Conservation (phyloP, 2,113 vertebrate genomes). For the Podiceps cristatus region DNA sequence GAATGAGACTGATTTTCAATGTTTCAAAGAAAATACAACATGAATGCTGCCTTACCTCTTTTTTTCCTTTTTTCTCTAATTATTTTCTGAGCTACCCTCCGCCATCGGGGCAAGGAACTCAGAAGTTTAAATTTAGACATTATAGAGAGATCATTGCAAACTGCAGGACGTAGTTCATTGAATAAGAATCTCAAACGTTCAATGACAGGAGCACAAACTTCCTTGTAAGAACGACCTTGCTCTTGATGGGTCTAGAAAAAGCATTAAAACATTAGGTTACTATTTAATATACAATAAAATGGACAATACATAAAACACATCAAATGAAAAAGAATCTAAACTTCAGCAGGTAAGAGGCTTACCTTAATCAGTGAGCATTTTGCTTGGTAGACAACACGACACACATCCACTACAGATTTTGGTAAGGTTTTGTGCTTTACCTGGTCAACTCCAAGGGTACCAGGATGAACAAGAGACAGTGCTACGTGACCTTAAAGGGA, state of each 20-base stretch:
- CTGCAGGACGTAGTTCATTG: constrained; percentile 94
- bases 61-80: constrained; percentile 94
- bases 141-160: constrained; percentile 94
- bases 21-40: neutral
- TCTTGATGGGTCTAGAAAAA: constrained; percentile 93
- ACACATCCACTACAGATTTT: constrained; percentile 96
- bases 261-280: neutral
- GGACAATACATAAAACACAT: neutral
- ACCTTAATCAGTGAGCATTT: constrained; percentile 99
- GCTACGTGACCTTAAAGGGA: constrained; percentile 88
- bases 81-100: constrained; percentile 91
- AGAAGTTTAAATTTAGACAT: constrained; percentile 94
- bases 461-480: constrained; percentile 91
- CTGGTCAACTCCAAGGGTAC: constrained; percentile 91
- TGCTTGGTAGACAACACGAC: constrained; percentile 96
- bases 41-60: constrained; percentile 77
- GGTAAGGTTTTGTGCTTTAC: constrained; percentile 92
- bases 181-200: constrained; percentile 96
- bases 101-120: constrained; percentile 94
- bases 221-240: constrained; percentile 97
- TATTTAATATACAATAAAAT: neutral
- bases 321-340: neutral
- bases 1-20: neutral
- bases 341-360: neutral
- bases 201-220: constrained; percentile 96